Evolutionary conservation across 2,888 invertebrate species (phyloP).

Genomic region (Erebia palarica): DNA sequence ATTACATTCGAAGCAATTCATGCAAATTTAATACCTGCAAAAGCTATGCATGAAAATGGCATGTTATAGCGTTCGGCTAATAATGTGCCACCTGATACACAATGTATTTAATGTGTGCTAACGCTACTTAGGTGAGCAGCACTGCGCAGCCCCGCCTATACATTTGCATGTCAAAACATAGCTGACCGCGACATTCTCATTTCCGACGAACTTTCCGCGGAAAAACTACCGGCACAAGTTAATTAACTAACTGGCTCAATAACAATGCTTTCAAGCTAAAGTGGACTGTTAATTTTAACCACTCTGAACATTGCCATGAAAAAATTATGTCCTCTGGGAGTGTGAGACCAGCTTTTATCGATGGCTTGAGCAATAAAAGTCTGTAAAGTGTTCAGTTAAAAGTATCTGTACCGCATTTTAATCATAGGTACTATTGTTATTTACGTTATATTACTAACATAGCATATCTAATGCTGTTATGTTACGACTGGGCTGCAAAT

Average conservation of each 20-base stretch:
- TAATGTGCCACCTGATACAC: constrained; percentile 2
- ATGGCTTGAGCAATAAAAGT: constrained; percentile 12
- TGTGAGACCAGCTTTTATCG: constrained; percentile 1
- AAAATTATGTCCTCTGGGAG: constrained; percentile 17
- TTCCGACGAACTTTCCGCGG: constrained; percentile 60
- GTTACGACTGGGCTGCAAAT: no score
- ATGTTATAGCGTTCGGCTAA: background rate
- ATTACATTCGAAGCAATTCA: background rate
- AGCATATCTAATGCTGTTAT: no score
- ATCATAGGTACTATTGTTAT: background rate
- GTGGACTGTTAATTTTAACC: constrained; percentile 21
- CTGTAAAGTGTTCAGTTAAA: constrained; percentile 3
- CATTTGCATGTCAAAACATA: constrained; percentile 70
- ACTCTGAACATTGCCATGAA: constrained; percentile 8
- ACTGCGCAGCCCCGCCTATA: constrained; percentile 44
- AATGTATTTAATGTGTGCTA: constrained; percentile 8
- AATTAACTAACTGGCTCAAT: constrained; percentile 45
- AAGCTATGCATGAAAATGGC: background rate
- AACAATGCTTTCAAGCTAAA: constrained; percentile 30
- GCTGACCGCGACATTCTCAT: constrained; percentile 66
- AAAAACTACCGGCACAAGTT: constrained; percentile 48
- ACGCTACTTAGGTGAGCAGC: constrained; percentile 17
- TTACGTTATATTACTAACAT: no score
- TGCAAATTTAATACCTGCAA: background rate
- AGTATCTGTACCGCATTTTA: background rate